Evolutionary conservation across 2,113 vertebrate species (phyloP).

Genomic region (Oryzias celebensis): DNA sequence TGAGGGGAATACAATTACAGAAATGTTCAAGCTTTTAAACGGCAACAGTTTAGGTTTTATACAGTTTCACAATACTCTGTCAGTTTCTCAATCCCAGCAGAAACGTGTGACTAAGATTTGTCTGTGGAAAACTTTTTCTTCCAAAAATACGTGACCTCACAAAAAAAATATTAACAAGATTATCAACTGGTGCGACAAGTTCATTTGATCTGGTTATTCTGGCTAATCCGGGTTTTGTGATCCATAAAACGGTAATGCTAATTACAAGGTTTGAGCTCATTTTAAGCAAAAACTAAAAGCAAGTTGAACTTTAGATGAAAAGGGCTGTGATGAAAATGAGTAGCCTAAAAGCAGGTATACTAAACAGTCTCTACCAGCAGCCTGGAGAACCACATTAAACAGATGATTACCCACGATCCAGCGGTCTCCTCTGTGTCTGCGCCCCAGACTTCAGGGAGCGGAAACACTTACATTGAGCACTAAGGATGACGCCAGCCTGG

Average conservation of each 20-base stretch:
- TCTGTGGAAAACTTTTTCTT: too few relatives aligned
- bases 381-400: constrained; percentile 26
- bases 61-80: too few relatives aligned
- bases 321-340: background rate
- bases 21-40: background rate
- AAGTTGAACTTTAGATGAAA: background rate
- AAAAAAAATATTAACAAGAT: too few relatives aligned
- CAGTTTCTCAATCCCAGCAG: too few relatives aligned
- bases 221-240: too few relatives aligned
- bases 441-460: constrained; percentile 42
- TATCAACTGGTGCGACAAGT: too few relatives aligned
- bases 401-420: constrained; percentile 38
- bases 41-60: background rate
- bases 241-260: too few relatives aligned
- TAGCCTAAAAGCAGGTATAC: constrained; percentile 8
- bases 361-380: background rate
- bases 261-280: too few relatives aligned
- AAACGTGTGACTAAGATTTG: too few relatives aligned
- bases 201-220: too few relatives aligned
- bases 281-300: too few relatives aligned
- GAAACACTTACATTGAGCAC: constrained; percentile 48
- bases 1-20: background rate
- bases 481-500: constrained; percentile 14
- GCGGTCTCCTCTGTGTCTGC: constrained; percentile 42
- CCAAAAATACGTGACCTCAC: too few relatives aligned